Conservation (phyloP, 1,140 invertebrate species). For the Agrypnia vestita region DNA sequence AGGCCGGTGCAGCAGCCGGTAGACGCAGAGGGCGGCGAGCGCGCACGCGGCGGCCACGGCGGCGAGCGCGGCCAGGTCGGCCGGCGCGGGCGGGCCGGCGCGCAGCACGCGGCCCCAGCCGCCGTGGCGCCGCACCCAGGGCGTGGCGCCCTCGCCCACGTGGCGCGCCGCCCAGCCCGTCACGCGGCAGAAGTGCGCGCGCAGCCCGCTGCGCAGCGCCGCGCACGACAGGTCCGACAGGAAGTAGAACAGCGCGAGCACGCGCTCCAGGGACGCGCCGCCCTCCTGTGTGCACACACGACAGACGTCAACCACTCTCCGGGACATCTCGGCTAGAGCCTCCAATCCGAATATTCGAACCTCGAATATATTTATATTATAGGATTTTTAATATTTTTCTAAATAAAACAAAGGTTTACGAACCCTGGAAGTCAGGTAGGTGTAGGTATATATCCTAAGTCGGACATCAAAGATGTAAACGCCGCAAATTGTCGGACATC, state of each 20-base stretch:
- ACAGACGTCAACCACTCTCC: background rate
- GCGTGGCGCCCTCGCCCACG: slow-evolving; percentile 53
- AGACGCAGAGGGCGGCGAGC: slow-evolving; percentile 51
- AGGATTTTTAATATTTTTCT: too few relatives aligned
- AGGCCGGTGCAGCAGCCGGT: slow-evolving; percentile 44
- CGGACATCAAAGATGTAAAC: too few relatives aligned
- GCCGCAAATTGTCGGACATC: too few relatives aligned
- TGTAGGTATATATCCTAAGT: too few relatives aligned
- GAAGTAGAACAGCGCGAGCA: slow-evolving; percentile 57
- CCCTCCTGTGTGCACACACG: slow-evolving; percentile 47
- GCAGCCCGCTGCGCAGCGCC: slow-evolving; percentile 52
- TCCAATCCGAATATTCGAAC: too few relatives aligned
- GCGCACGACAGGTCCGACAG: slow-evolving; percentile 51
- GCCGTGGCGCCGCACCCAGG: slow-evolving; percentile 55
- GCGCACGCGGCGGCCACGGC: slow-evolving; percentile 53
- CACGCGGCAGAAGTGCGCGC: slow-evolving; percentile 57
- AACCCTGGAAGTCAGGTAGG: too few relatives aligned
- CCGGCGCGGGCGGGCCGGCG: background rate
- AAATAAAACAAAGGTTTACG: too few relatives aligned
- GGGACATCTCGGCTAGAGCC: background rate
- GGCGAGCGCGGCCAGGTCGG: slow-evolving; percentile 46
- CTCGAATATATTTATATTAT: too few relatives aligned
- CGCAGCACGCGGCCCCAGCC: slow-evolving; percentile 58
- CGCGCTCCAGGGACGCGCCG: slow-evolving; percentile 53
- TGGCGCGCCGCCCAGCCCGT: slow-evolving; percentile 57